Evolutionary conservation across 2,113 vertebrate genomes (phyloP), one percentile per base, ranked within the genome.

Genomic region (Setophaga kirtlandii): DNA sequence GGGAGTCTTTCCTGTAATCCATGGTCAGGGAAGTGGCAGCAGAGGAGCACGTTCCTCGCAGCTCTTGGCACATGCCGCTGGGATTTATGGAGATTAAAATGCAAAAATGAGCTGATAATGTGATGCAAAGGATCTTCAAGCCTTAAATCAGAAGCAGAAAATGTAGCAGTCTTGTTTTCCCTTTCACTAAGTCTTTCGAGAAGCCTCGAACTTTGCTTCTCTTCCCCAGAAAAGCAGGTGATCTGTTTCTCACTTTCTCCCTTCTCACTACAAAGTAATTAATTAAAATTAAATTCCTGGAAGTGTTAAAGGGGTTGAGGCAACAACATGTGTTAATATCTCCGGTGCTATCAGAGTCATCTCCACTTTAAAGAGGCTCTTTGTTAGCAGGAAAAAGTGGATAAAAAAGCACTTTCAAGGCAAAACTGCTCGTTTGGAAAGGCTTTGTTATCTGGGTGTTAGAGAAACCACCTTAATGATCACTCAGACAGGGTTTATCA

Each of bases 61-160:
- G 76, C 42, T 30, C 42, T 80, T 63, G 89, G 67, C 83, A 84
- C 49, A 14, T 8, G 25, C 46, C 37, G 24, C 71, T 65, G 56
- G 80, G 46, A 73, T 42, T 96, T 65, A 31, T 47, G 90, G n/a
- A 94, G 92, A 93, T 93, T 77, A 84, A 94, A 94, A 97, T 56
- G 84, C 59, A 94, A 93, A 90, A 91, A 33, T 31, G 73, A 83
- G 83, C 37, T 64, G 73, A 84, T 88, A 88, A 94, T 71, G 59
- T 20, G 41, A 87, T 77, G 75, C 79, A 84, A 83, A 94, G 23
- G 12, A 27, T 74, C 67, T 85, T 25, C 58, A 39, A 80, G 75
- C 56, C 79, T 64, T 39, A 30, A 82, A 82, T 58, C 77, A 64
- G 87, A 31, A 70, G 62, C 37, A 42, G 75, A 84, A 90, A 93